These are phyloP conservation scores for Eciton burchellii DNA, from an alignment of 1,140 invertebrate genomes.

Conservation along the genomic window DNA sequence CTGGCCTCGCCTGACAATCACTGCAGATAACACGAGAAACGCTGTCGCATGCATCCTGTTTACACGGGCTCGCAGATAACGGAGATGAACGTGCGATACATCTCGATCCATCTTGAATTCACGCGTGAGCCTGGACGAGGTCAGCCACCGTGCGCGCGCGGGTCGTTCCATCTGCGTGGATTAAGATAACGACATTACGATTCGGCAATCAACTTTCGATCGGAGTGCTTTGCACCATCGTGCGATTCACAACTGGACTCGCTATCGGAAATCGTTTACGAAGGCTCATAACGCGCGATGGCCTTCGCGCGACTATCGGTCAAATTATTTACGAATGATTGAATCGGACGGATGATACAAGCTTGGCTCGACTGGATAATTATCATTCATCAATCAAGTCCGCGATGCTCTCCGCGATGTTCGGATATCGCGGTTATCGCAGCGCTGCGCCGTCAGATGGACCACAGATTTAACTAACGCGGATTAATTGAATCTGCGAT, in stretches of 20 bases:
- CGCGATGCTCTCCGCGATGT: neutral
- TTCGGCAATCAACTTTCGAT: constrained; percentile 41
- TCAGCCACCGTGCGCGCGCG: neutral
- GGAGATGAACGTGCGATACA: constrained; percentile 50
- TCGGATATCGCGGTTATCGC: neutral
- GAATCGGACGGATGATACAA: neutral
- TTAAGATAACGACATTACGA: constrained; percentile 63
- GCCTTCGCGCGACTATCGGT: neutral
- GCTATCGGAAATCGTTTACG: constrained; percentile 55
- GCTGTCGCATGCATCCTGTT: constrained; percentile 58
- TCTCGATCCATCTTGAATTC: constrained; percentile 10
- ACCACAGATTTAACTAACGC: neutral
- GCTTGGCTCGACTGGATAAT: neutral
- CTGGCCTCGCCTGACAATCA: constrained; percentile 76
- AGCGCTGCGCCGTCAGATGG: neutral
- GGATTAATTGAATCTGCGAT: neutral
- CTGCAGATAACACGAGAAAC: constrained; percentile 72
- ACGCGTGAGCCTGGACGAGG: neutral
- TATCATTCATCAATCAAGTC: constrained; percentile 34
- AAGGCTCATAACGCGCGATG: neutral
- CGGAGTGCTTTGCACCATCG: constrained; percentile 33
- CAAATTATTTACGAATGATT: constrained; percentile 15
- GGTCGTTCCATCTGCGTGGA: constrained; percentile 30
- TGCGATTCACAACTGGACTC: neutral
- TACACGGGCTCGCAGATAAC: constrained; percentile 45